Conservation (phyloP, 2,113 vertebrate genomes). For the Corythaeola cristata region DNA sequence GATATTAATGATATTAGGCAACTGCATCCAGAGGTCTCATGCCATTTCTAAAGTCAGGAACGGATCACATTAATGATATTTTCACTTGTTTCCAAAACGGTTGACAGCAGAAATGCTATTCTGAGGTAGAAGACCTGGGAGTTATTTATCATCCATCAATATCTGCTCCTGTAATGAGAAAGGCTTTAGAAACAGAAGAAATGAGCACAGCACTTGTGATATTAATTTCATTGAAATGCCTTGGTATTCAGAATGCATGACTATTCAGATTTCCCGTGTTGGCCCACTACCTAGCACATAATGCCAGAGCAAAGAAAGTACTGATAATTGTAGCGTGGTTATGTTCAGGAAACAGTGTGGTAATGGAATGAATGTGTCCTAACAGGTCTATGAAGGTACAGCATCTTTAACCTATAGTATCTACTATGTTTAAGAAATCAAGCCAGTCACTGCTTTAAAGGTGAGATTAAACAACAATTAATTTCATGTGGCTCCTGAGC, state of each 20-base stretch:
- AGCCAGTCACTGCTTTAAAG: neutral
- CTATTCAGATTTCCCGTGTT: neutral
- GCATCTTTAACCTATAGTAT: neutral
- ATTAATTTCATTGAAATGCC: neutral
- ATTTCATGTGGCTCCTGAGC: neutral
- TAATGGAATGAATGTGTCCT: neutral
- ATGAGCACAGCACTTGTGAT: neutral
- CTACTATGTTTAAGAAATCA: neutral
- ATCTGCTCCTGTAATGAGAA: neutral
- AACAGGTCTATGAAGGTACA: neutral
- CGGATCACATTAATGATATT: neutral
- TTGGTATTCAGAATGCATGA: neutral
- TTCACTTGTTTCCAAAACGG: neutral
- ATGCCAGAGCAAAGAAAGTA: neutral
- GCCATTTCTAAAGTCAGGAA: neutral
- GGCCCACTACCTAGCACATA: neutral
- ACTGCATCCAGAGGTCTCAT: neutral
- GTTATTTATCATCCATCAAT: neutral
- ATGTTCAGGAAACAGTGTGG: neutral
- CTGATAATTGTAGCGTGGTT: neutral
- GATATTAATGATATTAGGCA: neutral
- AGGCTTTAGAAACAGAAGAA: neutral
- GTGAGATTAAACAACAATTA: neutral
- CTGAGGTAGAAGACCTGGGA: neutral
- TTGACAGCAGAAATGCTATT: neutral